Percentiles rank a stretch among this genome's conserved stretches.
These are phyloP conservation scores for Eilema depressum DNA, from an alignment of 2,888 invertebrate genomes.

Conservation along the genomic window DNA sequence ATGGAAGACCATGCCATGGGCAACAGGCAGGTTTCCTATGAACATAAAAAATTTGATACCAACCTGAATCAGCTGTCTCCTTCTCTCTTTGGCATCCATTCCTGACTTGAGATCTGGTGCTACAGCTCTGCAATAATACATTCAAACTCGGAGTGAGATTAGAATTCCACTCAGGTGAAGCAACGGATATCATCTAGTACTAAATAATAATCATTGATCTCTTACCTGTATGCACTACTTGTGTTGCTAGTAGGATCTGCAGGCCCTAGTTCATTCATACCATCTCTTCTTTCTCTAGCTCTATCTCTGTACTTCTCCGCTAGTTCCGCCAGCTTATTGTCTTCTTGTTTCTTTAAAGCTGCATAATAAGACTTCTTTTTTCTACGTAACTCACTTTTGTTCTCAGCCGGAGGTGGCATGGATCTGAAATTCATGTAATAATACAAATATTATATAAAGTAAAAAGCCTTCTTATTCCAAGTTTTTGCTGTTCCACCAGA, in stretches of 20 bases:
- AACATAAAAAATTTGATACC: background rate
- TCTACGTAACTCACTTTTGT: slow-evolving; percentile 93
- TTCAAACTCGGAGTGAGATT: background rate
- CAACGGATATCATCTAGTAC: too few relatives aligned
- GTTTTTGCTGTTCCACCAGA: too few relatives aligned
- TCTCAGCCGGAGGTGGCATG: slow-evolving; percentile 88
- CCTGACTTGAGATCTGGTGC: slow-evolving; percentile 98
- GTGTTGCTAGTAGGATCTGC: slow-evolving; percentile 95
- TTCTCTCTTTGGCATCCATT: slow-evolving; percentile 97
- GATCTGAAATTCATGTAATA: slow-evolving; percentile 59
- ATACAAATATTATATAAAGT: too few relatives aligned
- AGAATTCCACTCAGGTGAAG: too few relatives aligned
- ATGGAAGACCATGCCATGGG: too few relatives aligned
- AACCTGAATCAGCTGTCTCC: slow-evolving; percentile 96
- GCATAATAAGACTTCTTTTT: slow-evolving; percentile 99
- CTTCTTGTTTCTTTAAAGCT: slow-evolving; percentile 97
- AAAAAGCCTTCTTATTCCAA: too few relatives aligned
- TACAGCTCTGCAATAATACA: slow-evolving; percentile 90
- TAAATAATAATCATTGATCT: background rate
- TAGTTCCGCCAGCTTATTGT: slow-evolving; percentile 96
- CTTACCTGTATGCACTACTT: slow-evolving; percentile 90
- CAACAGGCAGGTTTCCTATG: too few relatives aligned
- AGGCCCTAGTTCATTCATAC: slow-evolving; percentile 93
- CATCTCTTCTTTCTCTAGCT: slow-evolving; percentile 96
- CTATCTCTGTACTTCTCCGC: slow-evolving; percentile 97